phyloP scores from a whole-genome alignment of 1,140 invertebrate species.

The Aphelinus atriplicis region DNA sequence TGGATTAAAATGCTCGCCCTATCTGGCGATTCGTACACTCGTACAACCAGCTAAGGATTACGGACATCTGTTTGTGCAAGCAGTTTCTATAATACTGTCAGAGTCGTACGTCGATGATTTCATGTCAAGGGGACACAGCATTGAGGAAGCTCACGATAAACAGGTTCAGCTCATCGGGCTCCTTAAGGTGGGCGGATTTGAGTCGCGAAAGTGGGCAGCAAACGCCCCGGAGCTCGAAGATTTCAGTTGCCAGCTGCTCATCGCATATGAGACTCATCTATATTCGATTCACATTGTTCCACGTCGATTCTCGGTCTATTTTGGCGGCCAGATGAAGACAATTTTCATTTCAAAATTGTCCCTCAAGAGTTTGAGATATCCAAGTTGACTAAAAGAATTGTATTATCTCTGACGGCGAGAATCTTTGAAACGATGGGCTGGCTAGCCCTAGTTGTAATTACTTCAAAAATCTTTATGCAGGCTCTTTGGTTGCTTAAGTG shows the following conservation, averaged over 20 bases:
- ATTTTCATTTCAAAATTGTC: too few relatives aligned
- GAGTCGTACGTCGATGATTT: not conserved
- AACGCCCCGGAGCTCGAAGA: not conserved
- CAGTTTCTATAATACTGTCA: not conserved
- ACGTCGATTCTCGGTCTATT: too few relatives aligned
- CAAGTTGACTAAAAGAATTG: not conserved
- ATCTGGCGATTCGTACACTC: not conserved
- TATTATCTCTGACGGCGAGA: not conserved
- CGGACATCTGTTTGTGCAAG: not conserved
- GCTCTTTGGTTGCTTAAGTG: not conserved
- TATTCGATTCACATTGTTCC: too few relatives aligned
- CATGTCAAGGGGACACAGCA: not conserved
- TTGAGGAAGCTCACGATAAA: too few relatives aligned
- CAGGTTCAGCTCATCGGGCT: too few relatives aligned
- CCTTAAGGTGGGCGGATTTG: not conserved
- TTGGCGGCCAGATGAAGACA: too few relatives aligned
- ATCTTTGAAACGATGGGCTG: not conserved
- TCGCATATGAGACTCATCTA: too few relatives aligned
- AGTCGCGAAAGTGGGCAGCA: not conserved
- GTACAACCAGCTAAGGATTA: not conserved
- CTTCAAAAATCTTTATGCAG: not conserved
- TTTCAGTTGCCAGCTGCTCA: too few relatives aligned
- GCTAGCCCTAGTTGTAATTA: not conserved
- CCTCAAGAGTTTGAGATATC: too few relatives aligned
- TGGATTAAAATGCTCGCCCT: not conserved